Percentiles rank a stretch among this genome's conserved stretches.
These are phyloP conservation scores for Diarsia mendica DNA, from an alignment of 2,888 invertebrate genomes.

Conservation along the genomic window DNA sequence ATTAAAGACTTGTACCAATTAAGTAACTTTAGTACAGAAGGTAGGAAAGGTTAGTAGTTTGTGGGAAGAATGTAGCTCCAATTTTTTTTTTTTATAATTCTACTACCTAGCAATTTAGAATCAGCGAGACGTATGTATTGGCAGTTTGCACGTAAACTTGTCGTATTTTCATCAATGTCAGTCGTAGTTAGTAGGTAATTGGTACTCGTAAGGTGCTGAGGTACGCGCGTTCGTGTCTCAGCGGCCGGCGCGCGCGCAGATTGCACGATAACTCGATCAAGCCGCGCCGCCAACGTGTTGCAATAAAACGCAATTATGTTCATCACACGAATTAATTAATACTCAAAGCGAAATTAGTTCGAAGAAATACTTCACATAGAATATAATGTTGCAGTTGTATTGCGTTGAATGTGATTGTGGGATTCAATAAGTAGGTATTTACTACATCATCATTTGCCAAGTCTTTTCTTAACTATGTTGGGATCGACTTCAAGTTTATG, in stretches of 20 bases:
- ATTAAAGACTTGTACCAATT: conserved; percentile 35
- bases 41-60: conserved; percentile 37
- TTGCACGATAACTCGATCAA: conserved; percentile 74
- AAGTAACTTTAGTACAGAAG: conserved; percentile 8
- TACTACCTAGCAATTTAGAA: conserved; percentile 31
- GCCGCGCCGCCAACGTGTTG: conserved; percentile 68
- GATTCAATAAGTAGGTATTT: neutral
- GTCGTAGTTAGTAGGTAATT: conserved; percentile 66
- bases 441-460: neutral
- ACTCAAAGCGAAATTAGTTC: conserved; percentile 70
- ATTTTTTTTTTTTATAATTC: conserved; percentile 1
- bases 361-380: conserved; percentile 51
- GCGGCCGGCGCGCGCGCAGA: conserved; percentile 65
- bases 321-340: conserved; percentile 72
- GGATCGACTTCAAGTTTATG: neutral
- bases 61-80: conserved; percentile 29
- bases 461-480: neutral
- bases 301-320: conserved; percentile 78
- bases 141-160: conserved; percentile 37
- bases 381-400: conserved; percentile 8
- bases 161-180: conserved; percentile 55
- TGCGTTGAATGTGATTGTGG: conserved; percentile 9
- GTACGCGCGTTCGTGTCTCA: conserved; percentile 59
- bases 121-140: conserved; percentile 16
- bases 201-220: conserved; percentile 67